Evolutionary conservation across 1,140 invertebrate species (phyloP), one percentile per base, ranked within the genome.

Genomic region (Varroa destructor): DNA sequence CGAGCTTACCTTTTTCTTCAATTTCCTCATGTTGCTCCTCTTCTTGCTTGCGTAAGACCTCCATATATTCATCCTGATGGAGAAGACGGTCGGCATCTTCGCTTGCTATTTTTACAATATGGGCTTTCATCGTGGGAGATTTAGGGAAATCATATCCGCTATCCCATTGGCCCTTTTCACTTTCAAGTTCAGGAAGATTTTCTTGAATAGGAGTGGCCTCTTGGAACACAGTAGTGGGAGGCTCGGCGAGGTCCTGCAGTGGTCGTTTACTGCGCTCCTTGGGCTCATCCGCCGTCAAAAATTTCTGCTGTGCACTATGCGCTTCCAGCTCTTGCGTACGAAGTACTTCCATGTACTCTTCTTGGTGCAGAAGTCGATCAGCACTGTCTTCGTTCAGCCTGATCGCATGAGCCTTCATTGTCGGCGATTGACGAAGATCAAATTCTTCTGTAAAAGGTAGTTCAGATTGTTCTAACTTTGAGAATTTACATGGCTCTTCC

Each of bases 51-150:
- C 40, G 57, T 36, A 67, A 46, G 12, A 67, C 10, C 37, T 67
- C 61, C 61, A 67, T 67, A 46, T 67, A 67, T 8, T 67, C 61
- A 14, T 67, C 61, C 12, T 12, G 40, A 37, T 67, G 61, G 12
- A 67, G 61, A 2, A 67, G 61, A 40, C 61, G 61, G 40, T 67
- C 61, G 61, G 61, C 61, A 37, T 67, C 61, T 67, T 67, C 61
- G 5, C 46, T 37, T 10, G 61, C 40, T 12, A 67, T 40, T 37
- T 67, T 67, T 1, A 67, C 61, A 10, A 46, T 37, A 46, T 67
- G 61, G 3, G 61, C 61, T 40, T 67, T 67, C 61, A 67, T 67
- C n/a, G 61, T 67, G 12, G 61, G 61, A 1, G 61, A 67, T 67
- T 67, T 67, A 1, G 40, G 61, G 14, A 67, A 1, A 46, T 67